Percentiles rank a stretch among this genome's conserved stretches.
phyloP scores from a whole-genome alignment of 2,888 invertebrate genomes.

The Nasonia oneida region DNA sequence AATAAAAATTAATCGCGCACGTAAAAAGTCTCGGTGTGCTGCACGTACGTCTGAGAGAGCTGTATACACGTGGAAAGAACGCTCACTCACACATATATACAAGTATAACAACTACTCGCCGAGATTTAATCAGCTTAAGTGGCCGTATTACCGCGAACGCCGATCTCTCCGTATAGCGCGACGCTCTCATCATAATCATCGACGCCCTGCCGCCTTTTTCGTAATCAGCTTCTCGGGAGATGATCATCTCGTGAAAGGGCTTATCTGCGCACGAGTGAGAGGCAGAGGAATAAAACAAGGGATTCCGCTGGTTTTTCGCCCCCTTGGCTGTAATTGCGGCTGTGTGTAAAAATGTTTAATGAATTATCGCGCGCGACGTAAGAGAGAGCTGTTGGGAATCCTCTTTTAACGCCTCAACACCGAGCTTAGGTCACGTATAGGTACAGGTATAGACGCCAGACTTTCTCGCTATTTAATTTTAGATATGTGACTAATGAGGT shows the following conservation, averaged over 20 bases:
- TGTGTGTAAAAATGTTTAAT: constrained; percentile 32
- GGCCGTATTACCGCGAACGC: constrained; percentile 51
- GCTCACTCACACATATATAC: background rate
- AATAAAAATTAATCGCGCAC: constrained; percentile 36
- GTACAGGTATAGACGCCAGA: background rate
- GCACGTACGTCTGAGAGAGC: background rate
- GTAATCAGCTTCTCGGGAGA: constrained; percentile 9
- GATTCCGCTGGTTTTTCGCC: constrained; percentile 2
- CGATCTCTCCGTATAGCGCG: constrained; percentile 30
- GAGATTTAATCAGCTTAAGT: constrained; percentile 58
- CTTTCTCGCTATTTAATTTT: constrained; percentile 52
- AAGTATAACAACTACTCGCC: background rate
- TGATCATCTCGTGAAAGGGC: background rate
- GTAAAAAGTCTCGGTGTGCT: too few species aligned
- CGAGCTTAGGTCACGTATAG: constrained; percentile 34
- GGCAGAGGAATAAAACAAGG: background rate
- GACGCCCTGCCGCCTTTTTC: constrained; percentile 21
- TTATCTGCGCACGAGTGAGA: background rate
- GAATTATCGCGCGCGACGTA: constrained; percentile 37
- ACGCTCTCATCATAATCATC: constrained; percentile 41
- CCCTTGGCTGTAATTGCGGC: constrained; percentile 17
- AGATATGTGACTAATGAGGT: constrained; percentile 45
- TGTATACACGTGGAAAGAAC: background rate
- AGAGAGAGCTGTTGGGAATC: background rate
- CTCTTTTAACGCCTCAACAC: constrained; percentile 33